phyloP scores from a whole-genome alignment of 2,888 invertebrate genomes.

The Ormyrus labotus region DNA sequence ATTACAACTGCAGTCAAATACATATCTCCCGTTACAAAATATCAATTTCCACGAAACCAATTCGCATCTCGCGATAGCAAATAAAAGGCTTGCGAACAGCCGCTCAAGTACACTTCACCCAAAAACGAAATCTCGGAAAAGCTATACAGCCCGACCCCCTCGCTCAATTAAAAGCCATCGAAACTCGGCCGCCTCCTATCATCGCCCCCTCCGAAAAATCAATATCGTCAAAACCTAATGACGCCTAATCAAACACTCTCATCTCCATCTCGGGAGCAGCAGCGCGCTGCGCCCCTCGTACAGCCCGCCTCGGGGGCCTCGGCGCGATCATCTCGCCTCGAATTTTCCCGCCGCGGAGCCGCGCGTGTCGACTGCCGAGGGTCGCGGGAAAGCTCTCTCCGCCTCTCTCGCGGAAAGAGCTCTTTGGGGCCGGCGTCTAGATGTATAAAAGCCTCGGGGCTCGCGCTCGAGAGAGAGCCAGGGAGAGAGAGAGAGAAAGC shows the following conservation, averaged over 20 bases:
- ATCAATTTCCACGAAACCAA: too few relatives aligned
- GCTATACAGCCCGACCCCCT: too few relatives aligned
- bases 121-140: too few relatives aligned
- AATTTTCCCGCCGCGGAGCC: slow-evolving; percentile 26
- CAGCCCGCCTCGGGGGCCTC: not conserved
- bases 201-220: too few relatives aligned
- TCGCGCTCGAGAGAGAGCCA: slow-evolving; percentile 12
- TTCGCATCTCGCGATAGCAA: too few relatives aligned
- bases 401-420: slow-evolving; percentile 32
- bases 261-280: not conserved
- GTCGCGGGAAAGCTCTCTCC: slow-evolving; percentile 13
- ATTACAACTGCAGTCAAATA: too few relatives aligned
- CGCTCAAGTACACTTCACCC: too few relatives aligned
- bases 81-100: too few relatives aligned
- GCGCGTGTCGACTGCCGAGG: not conserved
- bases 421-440: not conserved
- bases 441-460: slow-evolving; percentile 49
- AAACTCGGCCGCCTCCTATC: too few relatives aligned
- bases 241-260: not conserved
- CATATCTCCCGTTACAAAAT: too few relatives aligned
- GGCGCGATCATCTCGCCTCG: slow-evolving; percentile 12
- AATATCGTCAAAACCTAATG: too few relatives aligned
- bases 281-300: not conserved
- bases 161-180: too few relatives aligned
- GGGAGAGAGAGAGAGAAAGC: slow-evolving; percentile 7